phyloP scores from a whole-genome alignment of 35 echinoderm and acorn worm genomes.

The Patiria miniata region DNA sequence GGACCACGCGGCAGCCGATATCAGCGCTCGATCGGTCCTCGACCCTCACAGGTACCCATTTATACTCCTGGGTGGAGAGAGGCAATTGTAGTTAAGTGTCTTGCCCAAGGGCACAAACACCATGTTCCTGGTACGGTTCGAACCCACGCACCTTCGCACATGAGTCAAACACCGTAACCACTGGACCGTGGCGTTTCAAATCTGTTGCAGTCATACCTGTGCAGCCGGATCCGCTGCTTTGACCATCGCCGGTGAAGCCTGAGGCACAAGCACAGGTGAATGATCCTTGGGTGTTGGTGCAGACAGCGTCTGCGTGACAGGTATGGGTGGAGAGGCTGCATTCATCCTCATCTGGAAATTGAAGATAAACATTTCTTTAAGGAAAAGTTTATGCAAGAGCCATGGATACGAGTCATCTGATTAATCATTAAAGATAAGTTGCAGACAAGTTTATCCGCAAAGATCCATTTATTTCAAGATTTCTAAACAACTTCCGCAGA shows the following conservation, averaged over 20 bases:
- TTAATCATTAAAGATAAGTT: background rate
- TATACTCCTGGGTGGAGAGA: no score
- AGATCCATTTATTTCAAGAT: no score
- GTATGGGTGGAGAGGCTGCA: slow-evolving; percentile 48
- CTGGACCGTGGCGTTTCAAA: no score
- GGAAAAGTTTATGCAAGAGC: background rate
- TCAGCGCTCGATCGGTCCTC: no score
- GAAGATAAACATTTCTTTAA: background rate
- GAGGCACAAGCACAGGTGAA: slow-evolving; percentile 61
- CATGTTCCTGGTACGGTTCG: no score
- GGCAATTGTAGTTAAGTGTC: no score
- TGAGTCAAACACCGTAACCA: no score
- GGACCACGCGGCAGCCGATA: no score
- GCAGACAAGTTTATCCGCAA: background rate
- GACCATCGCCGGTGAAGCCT: slow-evolving; percentile 66
- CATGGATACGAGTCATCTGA: background rate
- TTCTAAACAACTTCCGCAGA: no score
- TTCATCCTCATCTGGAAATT: slow-evolving; percentile 60
- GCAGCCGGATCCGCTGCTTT: slow-evolving; percentile 21
- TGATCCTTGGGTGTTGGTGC: slow-evolving; percentile 58
- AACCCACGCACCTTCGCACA: no score
- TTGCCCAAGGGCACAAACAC: no score
- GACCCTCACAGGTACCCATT: no score
- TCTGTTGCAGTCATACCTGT: background rate
- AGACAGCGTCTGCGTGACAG: slow-evolving; percentile 48